Evolutionary conservation across 2,113 vertebrate species (phyloP).

Genomic region (Danionella cerebrum): DNA sequence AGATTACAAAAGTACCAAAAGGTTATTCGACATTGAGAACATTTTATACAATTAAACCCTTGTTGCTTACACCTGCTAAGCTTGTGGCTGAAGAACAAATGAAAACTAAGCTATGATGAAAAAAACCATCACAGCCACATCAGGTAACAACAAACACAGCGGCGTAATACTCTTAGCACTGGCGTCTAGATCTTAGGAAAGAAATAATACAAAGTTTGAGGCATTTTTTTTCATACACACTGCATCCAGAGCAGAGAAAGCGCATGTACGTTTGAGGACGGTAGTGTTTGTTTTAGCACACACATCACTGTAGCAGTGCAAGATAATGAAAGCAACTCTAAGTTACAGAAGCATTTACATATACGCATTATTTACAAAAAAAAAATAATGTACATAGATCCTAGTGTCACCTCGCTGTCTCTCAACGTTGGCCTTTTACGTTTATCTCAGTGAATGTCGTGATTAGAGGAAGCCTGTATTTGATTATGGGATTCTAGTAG

Average conservation of each 20-base stretch:
- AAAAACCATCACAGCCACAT: constrained; percentile 3
- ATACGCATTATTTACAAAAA: constrained; percentile 36
- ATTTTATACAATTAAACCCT: constrained; percentile 20
- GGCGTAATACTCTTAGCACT: constrained; percentile 53
- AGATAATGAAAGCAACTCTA: constrained; percentile 55
- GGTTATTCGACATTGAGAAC: constrained; percentile 12
- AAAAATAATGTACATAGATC: constrained; percentile 41
- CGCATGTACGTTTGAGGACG: background rate
- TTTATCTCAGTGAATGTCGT: background rate
- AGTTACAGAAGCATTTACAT: constrained; percentile 58
- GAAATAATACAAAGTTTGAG: constrained; percentile 50
- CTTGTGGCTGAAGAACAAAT: constrained; percentile 9
- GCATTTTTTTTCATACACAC: constrained; percentile 41
- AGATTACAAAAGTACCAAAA: constrained; percentile 20
- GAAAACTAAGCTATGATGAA: constrained; percentile 4
- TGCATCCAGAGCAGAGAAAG: background rate
- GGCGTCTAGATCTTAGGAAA: constrained; percentile 26
- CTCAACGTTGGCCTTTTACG: background rate
- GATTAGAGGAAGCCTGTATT: background rate
- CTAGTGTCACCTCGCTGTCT: background rate
- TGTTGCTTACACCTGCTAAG: background rate
- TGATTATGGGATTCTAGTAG: too few relatives aligned
- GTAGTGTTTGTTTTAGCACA: constrained; percentile 12
- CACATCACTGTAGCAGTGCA: constrained; percentile 46
- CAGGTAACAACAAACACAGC: constrained; percentile 12